phyloP scores from a whole-genome alignment of 2,888 invertebrate species.

The Xanthorhoe spadicearia region DNA sequence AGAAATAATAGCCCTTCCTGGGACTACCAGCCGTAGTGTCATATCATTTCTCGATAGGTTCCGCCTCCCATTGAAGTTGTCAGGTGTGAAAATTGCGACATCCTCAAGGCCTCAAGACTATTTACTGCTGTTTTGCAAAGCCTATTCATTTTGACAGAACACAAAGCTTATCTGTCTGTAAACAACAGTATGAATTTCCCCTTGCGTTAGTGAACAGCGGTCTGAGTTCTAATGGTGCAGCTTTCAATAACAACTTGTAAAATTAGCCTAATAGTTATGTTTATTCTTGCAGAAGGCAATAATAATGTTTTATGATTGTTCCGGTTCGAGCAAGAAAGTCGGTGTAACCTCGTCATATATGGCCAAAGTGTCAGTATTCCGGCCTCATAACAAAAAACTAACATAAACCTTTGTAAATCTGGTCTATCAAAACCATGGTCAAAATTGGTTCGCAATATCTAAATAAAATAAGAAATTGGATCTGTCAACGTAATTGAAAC shows the following conservation, averaged over 20 bases:
- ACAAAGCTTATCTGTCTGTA: not conserved
- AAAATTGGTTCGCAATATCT: too few relatives aligned
- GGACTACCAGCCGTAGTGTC: too few relatives aligned
- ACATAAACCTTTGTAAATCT: too few relatives aligned
- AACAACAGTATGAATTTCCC: not conserved
- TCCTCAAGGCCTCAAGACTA: conserved; percentile 18
- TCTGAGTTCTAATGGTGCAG: conserved; percentile 3
- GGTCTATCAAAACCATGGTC: too few relatives aligned
- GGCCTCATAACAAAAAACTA: too few relatives aligned
- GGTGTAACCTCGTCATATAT: conserved; percentile 17
- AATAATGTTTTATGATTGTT: conserved; percentile 18
- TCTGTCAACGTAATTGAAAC: too few relatives aligned
- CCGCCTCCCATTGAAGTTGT: conserved; percentile 58
- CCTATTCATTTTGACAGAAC: not conserved
- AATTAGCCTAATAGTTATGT: conserved; percentile 23
- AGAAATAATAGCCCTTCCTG: too few relatives aligned
- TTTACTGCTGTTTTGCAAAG: conserved; percentile 3
- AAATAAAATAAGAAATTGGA: too few relatives aligned
- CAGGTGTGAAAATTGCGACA: conserved; percentile 58
- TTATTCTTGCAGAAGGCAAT: conserved; percentile 17
- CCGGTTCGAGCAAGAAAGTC: conserved; percentile 27
- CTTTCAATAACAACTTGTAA: conserved; percentile 26
- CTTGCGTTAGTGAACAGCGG: not conserved
- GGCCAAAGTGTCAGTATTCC: conserved; percentile 13
- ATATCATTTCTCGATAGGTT: conserved; percentile 55